Percentiles rank a stretch among this genome's conserved stretches.
These are phyloP conservation scores for Kradibia gibbosae DNA, from an alignment of 1,140 invertebrate genomes.

Conservation along the genomic window DNA sequence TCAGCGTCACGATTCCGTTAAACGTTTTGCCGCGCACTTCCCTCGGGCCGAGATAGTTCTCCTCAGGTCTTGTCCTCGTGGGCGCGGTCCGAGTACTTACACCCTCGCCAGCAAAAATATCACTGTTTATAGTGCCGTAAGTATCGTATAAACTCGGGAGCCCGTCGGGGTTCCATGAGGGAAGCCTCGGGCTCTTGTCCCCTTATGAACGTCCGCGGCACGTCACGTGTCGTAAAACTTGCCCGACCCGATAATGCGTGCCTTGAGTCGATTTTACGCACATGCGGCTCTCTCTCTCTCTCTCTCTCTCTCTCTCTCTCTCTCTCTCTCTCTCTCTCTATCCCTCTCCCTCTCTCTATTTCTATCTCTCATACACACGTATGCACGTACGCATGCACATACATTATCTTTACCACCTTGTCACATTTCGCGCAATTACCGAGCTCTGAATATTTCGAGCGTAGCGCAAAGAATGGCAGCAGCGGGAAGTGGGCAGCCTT, in stretches of 20 bases:
- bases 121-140: constrained; percentile 16
- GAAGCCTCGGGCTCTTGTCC: not conserved
- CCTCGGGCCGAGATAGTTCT: not conserved
- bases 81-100: not conserved
- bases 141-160: constrained; percentile 18
- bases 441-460: constrained; percentile 17
- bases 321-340: not conserved
- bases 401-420: too few species aligned
- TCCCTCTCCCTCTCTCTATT: not conserved
- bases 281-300: too few species aligned
- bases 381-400: too few species aligned
- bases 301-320: not conserved
- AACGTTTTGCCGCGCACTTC: not conserved
- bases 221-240: constrained; percentile 34
- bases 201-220: constrained; percentile 17
- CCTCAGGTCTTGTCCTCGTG: too few species aligned
- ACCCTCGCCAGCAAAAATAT: not conserved
- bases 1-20: not conserved
- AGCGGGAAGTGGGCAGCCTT: constrained; percentile 37
- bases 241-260: not conserved
- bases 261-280: constrained; percentile 32
- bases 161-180: not conserved
- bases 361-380: too few species aligned
- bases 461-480: not conserved
- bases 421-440: too few species aligned